phyloP scores from a whole-genome alignment of 2,888 invertebrate species.

The Napeogenes sylphis region DNA sequence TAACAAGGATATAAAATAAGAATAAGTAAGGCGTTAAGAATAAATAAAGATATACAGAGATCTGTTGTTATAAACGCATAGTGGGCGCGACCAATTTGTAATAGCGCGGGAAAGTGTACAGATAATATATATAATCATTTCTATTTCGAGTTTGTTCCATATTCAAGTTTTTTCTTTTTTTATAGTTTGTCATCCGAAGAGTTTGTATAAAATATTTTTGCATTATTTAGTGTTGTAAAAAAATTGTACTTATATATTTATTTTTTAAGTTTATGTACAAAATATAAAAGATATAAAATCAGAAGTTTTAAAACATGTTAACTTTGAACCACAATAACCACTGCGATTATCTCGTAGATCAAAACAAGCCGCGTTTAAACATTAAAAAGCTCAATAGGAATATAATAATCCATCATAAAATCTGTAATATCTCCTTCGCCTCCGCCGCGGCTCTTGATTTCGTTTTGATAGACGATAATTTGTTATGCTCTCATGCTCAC shows the following conservation, averaged over 20 bases:
- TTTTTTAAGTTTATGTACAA: too few species aligned
- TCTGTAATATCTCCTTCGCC: constrained; percentile 35
- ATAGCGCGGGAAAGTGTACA: constrained; percentile 53
- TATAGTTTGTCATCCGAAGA: not conserved
- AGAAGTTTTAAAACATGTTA: constrained; percentile 9
- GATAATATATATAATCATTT: constrained; percentile 19
- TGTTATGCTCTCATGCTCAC: constrained; percentile 45
- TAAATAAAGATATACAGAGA: constrained; percentile 26
- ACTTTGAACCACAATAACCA: constrained; percentile 8
- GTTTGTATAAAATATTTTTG: constrained; percentile 4
- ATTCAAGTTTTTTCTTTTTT: constrained; percentile 1
- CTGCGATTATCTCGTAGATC: constrained; percentile 16
- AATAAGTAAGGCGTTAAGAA: constrained; percentile 17
- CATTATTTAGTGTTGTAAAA: not conserved
- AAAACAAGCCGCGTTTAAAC: constrained; percentile 25
- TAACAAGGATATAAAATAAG: constrained; percentile 25
- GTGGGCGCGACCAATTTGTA: constrained; percentile 69
- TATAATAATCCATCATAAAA: constrained; percentile 33
- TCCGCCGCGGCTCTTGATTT: constrained; percentile 54
- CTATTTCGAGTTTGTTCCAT: constrained; percentile 12
- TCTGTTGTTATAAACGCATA: constrained; percentile 38
- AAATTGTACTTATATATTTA: too few species aligned
- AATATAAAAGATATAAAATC: not conserved
- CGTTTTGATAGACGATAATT: constrained; percentile 68
- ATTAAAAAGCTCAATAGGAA: constrained; percentile 30